phyloP scores from a whole-genome alignment of 2,888 invertebrate genomes.

The Papilio elwesi region DNA sequence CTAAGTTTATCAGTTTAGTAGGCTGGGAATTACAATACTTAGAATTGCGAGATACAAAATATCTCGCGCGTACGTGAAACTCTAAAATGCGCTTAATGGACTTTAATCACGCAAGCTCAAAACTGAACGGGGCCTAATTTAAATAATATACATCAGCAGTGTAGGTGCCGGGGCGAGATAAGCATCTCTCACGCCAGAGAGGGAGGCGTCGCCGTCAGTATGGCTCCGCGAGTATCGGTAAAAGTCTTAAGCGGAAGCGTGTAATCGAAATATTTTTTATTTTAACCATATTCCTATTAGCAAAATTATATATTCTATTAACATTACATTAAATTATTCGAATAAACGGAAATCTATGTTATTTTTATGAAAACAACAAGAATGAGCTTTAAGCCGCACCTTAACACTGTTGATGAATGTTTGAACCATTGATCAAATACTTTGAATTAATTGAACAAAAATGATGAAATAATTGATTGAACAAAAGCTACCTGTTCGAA shows the following conservation, averaged over 20 bases:
- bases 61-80: neutral
- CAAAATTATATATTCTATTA: no score
- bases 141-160: constrained; percentile 35
- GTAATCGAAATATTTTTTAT: neutral
- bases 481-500: no score
- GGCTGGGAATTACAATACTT: neutral
- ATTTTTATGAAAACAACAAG: no score
- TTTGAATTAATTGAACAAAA: no score
- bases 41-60: constrained; percentile 8
- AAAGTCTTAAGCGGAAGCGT: constrained; percentile 26
- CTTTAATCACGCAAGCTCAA: constrained; percentile 31
- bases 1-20: neutral
- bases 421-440: no score
- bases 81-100: constrained; percentile 26
- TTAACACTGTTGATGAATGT: no score
- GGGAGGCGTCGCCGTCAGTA: constrained; percentile 30
- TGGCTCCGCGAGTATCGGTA: neutral
- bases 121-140: constrained; percentile 33
- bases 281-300: neutral
- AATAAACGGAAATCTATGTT: no score
- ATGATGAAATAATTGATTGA: no score
- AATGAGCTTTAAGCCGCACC: no score
- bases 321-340: no score
- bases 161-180: constrained; percentile 37
- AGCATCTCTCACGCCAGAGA: constrained; percentile 36